phyloP scores from a whole-genome alignment of 1,140 invertebrate genomes.

The Drosophila repletoides region DNA sequence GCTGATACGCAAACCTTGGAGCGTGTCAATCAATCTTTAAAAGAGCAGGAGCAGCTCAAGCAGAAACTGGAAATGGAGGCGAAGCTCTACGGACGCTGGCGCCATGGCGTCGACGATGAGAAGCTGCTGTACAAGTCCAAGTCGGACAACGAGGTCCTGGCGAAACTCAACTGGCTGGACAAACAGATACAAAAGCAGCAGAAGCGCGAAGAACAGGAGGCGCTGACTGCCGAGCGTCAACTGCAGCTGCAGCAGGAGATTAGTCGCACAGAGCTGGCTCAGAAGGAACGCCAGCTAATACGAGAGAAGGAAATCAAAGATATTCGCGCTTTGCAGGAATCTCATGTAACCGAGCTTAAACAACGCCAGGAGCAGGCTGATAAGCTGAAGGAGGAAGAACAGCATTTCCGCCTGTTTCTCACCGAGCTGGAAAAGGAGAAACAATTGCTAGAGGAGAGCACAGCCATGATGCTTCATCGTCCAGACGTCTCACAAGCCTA shows the following conservation, averaged over 20 bases:
- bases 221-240: slow-evolving; percentile 70
- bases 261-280: slow-evolving; percentile 57
- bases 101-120: slow-evolving; percentile 75
- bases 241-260: slow-evolving; percentile 79
- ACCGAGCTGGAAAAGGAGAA: slow-evolving; percentile 66
- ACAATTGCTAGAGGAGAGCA: slow-evolving; percentile 63
- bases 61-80: slow-evolving; percentile 83
- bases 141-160: slow-evolving; percentile 76
- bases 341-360: slow-evolving; percentile 68
- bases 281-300: slow-evolving; percentile 66
- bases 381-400: slow-evolving; percentile 62
- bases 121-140: slow-evolving; percentile 79
- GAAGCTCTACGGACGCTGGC: slow-evolving; percentile 83
- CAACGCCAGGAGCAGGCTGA: slow-evolving; percentile 60
- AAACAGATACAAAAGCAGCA: slow-evolving; percentile 83
- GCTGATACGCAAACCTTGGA: slow-evolving; percentile 69
- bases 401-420: slow-evolving; percentile 52
- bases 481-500: slow-evolving; percentile 41
- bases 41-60: slow-evolving; percentile 82
- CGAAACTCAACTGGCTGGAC: slow-evolving; percentile 84
- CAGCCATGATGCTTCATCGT: slow-evolving; percentile 33
- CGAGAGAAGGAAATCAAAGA: slow-evolving; percentile 71
- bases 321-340: slow-evolving; percentile 65
- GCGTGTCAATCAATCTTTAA: slow-evolving; percentile 79
- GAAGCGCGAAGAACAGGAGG: slow-evolving; percentile 81